Percentiles rank a stretch among this genome's conserved stretches.
Evolutionary conservation across 2,113 vertebrate genomes (phyloP).

Genomic region (Microtus oregoni): DNA sequence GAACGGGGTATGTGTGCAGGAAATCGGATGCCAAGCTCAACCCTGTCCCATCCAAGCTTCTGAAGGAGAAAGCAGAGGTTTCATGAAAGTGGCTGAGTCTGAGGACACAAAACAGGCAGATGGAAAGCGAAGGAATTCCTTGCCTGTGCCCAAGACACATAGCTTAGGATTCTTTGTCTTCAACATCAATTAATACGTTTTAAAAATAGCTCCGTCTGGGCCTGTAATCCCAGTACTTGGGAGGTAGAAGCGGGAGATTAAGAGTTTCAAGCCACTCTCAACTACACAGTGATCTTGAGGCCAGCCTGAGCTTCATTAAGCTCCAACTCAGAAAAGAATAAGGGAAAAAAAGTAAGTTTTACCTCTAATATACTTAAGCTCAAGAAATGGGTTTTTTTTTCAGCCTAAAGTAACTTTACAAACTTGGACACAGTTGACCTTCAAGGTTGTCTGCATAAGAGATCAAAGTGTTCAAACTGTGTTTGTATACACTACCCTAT

Average conservation of each 20-base stretch:
- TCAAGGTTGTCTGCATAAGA: background rate
- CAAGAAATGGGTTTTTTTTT: background rate
- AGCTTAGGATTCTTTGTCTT: background rate
- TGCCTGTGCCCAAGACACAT: background rate
- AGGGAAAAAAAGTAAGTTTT: background rate
- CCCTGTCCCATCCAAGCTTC: conserved; percentile 25
- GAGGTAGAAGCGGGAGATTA: background rate
- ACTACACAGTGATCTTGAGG: background rate
- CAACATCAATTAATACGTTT: background rate
- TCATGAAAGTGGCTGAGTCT: background rate
- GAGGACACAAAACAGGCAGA: background rate
- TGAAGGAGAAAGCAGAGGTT: background rate
- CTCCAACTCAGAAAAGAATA: background rate
- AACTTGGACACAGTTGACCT: background rate
- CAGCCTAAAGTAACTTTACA: background rate
- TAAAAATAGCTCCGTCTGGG: background rate
- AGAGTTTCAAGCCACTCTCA: background rate
- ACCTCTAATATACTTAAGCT: background rate
- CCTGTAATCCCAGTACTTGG: background rate
- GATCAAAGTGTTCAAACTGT: background rate
- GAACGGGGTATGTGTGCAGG: background rate
- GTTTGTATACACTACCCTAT: background rate
- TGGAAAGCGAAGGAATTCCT: background rate
- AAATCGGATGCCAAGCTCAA: conserved; percentile 12
- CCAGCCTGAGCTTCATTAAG: background rate